Conservation (phyloP, 2,888 invertebrate species). For the Aphodius granarius region DNA sequence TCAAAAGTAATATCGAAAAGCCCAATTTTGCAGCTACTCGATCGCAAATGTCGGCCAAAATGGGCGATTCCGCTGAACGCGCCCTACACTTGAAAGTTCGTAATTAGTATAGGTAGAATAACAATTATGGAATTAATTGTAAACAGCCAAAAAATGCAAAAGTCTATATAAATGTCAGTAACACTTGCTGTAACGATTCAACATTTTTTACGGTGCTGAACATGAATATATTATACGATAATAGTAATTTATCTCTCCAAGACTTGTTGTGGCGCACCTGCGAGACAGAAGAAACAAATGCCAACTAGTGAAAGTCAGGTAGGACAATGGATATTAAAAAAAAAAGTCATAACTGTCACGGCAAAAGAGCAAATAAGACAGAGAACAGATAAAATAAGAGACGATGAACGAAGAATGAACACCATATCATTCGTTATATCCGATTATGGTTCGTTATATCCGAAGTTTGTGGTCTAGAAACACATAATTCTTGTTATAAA, state of each 20-base stretch:
- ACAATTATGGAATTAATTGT: neutral
- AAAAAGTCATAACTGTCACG: neutral
- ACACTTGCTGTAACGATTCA: neutral
- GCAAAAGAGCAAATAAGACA: neutral
- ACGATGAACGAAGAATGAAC: neutral
- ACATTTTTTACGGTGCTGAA: neutral
- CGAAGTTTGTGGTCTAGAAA: no score
- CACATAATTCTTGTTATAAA: no score
- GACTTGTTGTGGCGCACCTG: neutral
- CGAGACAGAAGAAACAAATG: conserved; percentile 1
- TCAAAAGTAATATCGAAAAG: no score
- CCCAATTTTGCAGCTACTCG: no score
- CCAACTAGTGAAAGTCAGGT: neutral
- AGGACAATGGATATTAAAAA: neutral
- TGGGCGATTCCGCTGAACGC: no score
- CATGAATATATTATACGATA: neutral
- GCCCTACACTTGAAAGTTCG: no score
- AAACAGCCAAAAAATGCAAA: neutral
- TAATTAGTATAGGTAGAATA: no score
- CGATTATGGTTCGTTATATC: no score
- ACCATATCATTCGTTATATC: no score
- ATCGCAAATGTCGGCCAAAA: no score
- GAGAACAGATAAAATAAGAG: neutral
- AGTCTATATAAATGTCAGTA: neutral
- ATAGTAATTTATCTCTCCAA: neutral